phyloP scores from a whole-genome alignment of 2,888 invertebrate species.

The Cotesia congregata region DNA sequence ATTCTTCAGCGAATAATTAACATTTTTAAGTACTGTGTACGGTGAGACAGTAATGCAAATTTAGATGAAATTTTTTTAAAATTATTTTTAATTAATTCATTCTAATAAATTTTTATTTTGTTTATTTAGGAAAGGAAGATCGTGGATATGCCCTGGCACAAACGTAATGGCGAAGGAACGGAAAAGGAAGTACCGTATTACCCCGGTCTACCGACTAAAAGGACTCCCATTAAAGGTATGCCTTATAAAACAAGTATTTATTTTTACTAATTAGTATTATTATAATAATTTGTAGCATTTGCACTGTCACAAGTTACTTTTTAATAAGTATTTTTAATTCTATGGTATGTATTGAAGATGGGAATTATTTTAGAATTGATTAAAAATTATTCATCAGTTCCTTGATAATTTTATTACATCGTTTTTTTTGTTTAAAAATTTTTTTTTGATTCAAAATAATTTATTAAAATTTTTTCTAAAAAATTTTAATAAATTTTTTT shows the following conservation, averaged over 20 bases:
- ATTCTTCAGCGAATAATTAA: too few species aligned
- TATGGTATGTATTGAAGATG: slow-evolving; percentile 69
- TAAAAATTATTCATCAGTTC: not conserved
- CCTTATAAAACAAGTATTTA: slow-evolving; percentile 53
- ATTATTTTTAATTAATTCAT: slow-evolving; percentile 4
- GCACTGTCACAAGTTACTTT: slow-evolving; percentile 56
- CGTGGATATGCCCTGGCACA: slow-evolving; percentile 84
- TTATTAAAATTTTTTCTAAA: slow-evolving; percentile 6
- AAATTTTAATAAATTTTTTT: not conserved
- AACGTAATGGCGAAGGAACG: slow-evolving; percentile 72
- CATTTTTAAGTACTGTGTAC: too few species aligned
- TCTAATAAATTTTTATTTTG: slow-evolving; percentile 46
- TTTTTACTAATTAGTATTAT: slow-evolving; percentile 62
- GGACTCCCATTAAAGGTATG: slow-evolving; percentile 86
- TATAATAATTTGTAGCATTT: slow-evolving; percentile 67
- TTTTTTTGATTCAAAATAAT: slow-evolving; percentile 7
- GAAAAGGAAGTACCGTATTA: slow-evolving; percentile 79
- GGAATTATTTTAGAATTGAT: not conserved
- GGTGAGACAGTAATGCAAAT: too few species aligned
- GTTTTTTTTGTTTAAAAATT: slow-evolving; percentile 53
- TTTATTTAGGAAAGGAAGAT: slow-evolving; percentile 73
- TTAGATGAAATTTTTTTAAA: not conserved
- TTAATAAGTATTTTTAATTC: slow-evolving; percentile 48
- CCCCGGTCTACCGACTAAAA: slow-evolving; percentile 81
- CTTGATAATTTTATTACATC: not conserved